Evolutionary conservation across 2,888 invertebrate genomes (phyloP), one percentile per base, ranked within the genome.

Genomic region (Cheilosia grossa): DNA sequence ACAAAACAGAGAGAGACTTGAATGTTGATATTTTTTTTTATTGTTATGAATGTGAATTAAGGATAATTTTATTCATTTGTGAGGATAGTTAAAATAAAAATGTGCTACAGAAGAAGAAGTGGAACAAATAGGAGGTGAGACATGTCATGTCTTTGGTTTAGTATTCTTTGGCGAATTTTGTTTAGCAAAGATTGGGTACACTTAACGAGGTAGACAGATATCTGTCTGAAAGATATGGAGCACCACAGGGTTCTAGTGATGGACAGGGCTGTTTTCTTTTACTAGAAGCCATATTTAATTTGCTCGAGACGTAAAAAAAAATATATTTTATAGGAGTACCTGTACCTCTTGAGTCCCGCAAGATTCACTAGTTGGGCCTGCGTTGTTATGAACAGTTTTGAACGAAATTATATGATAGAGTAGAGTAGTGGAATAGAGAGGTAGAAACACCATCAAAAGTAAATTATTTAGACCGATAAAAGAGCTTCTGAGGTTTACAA

Each of bases 11-110:
- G 24, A 64, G 24, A 54, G n/a, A 17, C 44, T 47, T 19, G 44
- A 47, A 17, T 49, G 51, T 24, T 24, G 15, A 4, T 24, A n/a
- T 51, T 40, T 47, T 27, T 17, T 44, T 66, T 66, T 66, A 64
- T 74, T 59, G 51, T 51, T 67, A 67, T 59, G 75, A 75, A 75
- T 67, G n/a, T 40, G 59, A 67, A 75, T 67, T 75, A 59, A 67
- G 75, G 51, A 42, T 75, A 67, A 75, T 75, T 75, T 67, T 75
- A 75, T 75, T 67, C 75, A 67, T 75, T 75, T 53, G 9, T 51
- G 10, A 21, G 15, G 24, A 21, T 53, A 24, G 13, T 27, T 24
- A 6, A 19, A 27, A 24, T 15, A 27, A 30, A 30, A 30, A 30
- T n/a, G 40, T 24, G 40, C 21, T 21, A 13, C 7, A 54, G 10